Evolutionary conservation across 92 coral and sea anemone species (phyloP), one percentile per base, ranked within the genome.

Genomic region (Muricea muricata): DNA sequence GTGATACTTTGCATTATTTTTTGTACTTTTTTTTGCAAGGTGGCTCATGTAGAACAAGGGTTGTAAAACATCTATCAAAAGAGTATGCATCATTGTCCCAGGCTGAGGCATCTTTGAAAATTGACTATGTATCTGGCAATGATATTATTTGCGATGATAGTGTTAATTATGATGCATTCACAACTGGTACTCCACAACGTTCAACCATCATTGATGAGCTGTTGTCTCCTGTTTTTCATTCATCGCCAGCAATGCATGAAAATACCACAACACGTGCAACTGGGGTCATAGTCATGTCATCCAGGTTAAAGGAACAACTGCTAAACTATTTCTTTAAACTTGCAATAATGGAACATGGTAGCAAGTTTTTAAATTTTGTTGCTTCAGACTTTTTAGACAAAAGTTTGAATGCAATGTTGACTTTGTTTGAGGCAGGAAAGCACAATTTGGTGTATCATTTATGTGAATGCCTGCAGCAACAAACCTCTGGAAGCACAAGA

Each of bases 41-140:
- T 37, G 40, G 68, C 24, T 61, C 91, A 17, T 91, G 93, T 56
- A 66, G 89, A 26, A 65, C 40, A 11, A 65, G 73, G 31, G 73
- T 65, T 17, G 31, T n/a, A 1, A 65, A 65, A 41, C 79, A 73
- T 47, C 20, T 73, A 4, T 23, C 34, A 25, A 73, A 73, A 37
- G 79, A 73, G 35, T 73, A 6, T 45, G 15, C 24, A 60, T 73
- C 79, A n/a, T 72, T 72, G 56, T 37, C 78, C 23, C 29, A 72
- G 21, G 78, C 78, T 15, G 55, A 72, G 42, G 78, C 39, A 72
- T 14, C 55, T 33, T 23, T 72, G 56, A 2, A 72, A 29, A 42
- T 72, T 1, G 56, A 72, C 17, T 72, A 72, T 45, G 17, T 68
- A 0, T 4, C 12, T 10, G 73, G 42, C 1, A 32, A 13, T 28